phyloP scores from a whole-genome alignment of 1,140 invertebrate species.

The Physella acuta region DNA sequence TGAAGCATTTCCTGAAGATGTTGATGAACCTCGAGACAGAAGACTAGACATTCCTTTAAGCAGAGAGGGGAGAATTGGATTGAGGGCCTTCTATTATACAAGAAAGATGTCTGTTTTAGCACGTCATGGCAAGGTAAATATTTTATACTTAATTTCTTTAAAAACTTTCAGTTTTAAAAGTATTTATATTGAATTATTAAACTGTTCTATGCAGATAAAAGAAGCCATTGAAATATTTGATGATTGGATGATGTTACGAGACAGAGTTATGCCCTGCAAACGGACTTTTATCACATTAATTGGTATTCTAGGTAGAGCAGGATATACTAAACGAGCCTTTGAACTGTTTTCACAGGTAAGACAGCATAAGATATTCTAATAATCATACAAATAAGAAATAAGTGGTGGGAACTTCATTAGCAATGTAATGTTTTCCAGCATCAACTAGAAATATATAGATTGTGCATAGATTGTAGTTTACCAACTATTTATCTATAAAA shows the following conservation, averaged over 20 bases:
- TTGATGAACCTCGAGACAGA: conserved; percentile 13
- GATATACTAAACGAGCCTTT: conserved; percentile 21
- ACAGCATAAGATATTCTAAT: not conserved
- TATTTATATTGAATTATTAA: not conserved
- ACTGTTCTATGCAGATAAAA: conserved; percentile 8
- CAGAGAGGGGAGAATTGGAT: conserved; percentile 17
- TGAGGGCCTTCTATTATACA: conserved; percentile 11
- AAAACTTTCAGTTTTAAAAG: not conserved
- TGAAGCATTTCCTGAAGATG: conserved; percentile 12
- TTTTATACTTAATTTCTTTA: not conserved
- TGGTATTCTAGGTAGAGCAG: conserved; percentile 20
- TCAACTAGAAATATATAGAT: not conserved
- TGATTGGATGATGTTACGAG: conserved; percentile 24
- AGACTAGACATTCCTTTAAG: conserved; percentile 24
- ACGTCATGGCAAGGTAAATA: conserved; percentile 22
- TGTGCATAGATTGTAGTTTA: not conserved
- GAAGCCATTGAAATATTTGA: conserved; percentile 25
- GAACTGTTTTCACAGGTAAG: conserved; percentile 10
- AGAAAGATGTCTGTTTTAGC: conserved; percentile 14
- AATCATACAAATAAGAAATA: not conserved
- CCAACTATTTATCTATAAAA: too few relatives aligned
- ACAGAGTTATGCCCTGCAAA: conserved; percentile 24
- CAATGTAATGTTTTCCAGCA: not conserved
- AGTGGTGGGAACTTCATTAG: not conserved
- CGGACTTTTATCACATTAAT: conserved; percentile 16